Base-by-base conservation (phyloP, 2,113 vertebrate genomes). In the Campylomormyrus numenius region DNA sequence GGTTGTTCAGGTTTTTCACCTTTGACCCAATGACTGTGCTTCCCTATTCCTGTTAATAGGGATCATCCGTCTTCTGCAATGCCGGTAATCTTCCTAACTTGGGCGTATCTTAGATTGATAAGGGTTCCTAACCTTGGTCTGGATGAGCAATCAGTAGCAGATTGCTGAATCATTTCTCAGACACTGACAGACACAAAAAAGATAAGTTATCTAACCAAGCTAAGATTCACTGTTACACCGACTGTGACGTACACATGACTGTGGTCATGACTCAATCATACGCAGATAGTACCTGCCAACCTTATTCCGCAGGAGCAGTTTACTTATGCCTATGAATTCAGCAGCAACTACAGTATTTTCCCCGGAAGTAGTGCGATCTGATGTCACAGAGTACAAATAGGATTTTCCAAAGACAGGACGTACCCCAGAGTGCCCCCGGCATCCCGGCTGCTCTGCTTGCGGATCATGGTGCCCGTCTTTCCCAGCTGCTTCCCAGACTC, bases 401-500 rank as follows among this genome's bases (percentile, higher is more conserved):
- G 45, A 49, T 85, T 80, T 42, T 11, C 83, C 46, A 27, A 4
- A 85, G 46, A 49, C 24, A 39, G 46, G 24, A 39, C 94, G 2
- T 94, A 96, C 95, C 92, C 92, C 50, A 90, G 3, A 45, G 35
- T 56, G 21, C 94, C 91, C 83, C 90, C 88, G 11, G 80, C 42
- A 1, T 90, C 90, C 15, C 90, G 31, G 3, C 9, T 48, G 15
- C 89, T 92, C 42, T 90, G 91, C 10, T 80, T 90, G 89, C 90
- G 93, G 6, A 92, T 91, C 45, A 89, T 53, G 49, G 92, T 87
- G 27, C 88, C 92, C 58, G 91, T 27, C 90, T 83, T 91, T 74
- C 89, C 90, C 49, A 92, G 45, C 85, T 91, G 89, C 15, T 83
- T 93, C 90, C 91, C 90, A 2, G n/a, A n/a, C 9, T 91, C 89